Evolutionary conservation across 1,140 invertebrate species (phyloP), one percentile per base, ranked within the genome.

Genomic region (Drosophila simulans): DNA sequence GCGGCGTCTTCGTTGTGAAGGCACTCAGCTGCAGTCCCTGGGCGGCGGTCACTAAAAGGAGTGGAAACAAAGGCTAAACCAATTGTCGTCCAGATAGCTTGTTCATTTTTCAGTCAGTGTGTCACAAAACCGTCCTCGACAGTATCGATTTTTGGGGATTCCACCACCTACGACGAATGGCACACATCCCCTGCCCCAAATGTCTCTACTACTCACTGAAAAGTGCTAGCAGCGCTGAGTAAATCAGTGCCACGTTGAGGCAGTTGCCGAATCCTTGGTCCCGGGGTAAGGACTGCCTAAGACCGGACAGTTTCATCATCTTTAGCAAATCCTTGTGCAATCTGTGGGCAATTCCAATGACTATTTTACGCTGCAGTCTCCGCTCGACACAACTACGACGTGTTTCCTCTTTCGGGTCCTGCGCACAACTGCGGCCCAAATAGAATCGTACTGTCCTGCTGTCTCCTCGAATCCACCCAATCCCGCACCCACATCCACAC

Each of bases 1-100:
- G 92, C 3, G 94, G 94, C 57, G 93, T 93, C 65, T 94, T 92
- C 4, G 94, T 94, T 8, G 94, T 93, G 72, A 94, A 92, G 51
- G 92, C 93, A 70, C 94, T 93, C 55, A 94, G 70, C 86, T 94
- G 93, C 12, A 94, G 78, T 54, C 88, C 79, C 49, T 91, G 59
- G 48, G 54, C 73, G 43, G 39, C 40, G 20, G 69, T 43, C 22
- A 65, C 84, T 89, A 37, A 54, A 55, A 74, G 37, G 17, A 70
- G 40, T 15, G 53, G 49, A 35, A 15, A 27, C 20, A 59, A 58
- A 57, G 59, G 46, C 54, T 78, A 53, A 42, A 79, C 57, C 20
- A 22, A 22, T 56, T 54, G 17, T 65, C 22, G 64, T 66, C 45
- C 35, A 66, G 45, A 13, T 5, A 57, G 55, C 17, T 63, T 54